A percentile compares a stretch with the other conserved stretches of the same genome.
phyloP scores from a whole-genome alignment of 2,113 vertebrate species.

The Corythornis cristatus region DNA sequence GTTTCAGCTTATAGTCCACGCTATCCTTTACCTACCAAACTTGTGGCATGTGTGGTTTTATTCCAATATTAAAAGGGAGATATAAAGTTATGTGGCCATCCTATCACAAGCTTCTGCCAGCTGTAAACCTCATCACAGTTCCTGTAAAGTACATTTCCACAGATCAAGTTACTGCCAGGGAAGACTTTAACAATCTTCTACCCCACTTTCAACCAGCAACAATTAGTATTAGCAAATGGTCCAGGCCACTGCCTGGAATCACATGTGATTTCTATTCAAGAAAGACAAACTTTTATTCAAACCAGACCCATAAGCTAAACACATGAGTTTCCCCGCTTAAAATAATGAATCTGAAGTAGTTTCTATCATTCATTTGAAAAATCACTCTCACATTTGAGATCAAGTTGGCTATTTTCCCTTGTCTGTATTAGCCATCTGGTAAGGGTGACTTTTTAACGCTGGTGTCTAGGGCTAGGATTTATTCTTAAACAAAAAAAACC shows the following conservation, averaged over 20 bases:
- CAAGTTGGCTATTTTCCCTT: slow-evolving; percentile 73
- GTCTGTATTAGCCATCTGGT: slow-evolving; percentile 73
- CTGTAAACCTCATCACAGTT: slow-evolving; percentile 81
- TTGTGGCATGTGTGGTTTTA: slow-evolving; percentile 37
- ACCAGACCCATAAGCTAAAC: slow-evolving; percentile 78
- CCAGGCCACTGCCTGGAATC: slow-evolving; percentile 77
- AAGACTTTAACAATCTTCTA: slow-evolving; percentile 81
- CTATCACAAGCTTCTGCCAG: slow-evolving; percentile 71
- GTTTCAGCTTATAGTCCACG: background rate
- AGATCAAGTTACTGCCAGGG: slow-evolving; percentile 80
- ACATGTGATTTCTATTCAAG: slow-evolving; percentile 83
- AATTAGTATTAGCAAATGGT: slow-evolving; percentile 85
- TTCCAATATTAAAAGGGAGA: slow-evolving; percentile 56
- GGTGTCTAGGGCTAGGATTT: slow-evolving; percentile 47
- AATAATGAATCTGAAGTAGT: slow-evolving; percentile 78
- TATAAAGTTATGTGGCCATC: slow-evolving; percentile 52
- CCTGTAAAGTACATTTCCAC: slow-evolving; percentile 81
- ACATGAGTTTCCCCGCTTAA: slow-evolving; percentile 72
- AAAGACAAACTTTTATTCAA: slow-evolving; percentile 81
- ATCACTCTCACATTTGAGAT: slow-evolving; percentile 78
- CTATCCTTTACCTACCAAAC: slow-evolving; percentile 26
- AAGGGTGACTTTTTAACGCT: slow-evolving; percentile 60
- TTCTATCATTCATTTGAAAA: slow-evolving; percentile 79
- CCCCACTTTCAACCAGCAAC: slow-evolving; percentile 77
- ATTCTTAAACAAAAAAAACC: slow-evolving; percentile 2